Evolutionary conservation across 2,113 vertebrate species (phyloP), one percentile per base, ranked within the genome.

Genomic region (Phaethon lepturus): DNA sequence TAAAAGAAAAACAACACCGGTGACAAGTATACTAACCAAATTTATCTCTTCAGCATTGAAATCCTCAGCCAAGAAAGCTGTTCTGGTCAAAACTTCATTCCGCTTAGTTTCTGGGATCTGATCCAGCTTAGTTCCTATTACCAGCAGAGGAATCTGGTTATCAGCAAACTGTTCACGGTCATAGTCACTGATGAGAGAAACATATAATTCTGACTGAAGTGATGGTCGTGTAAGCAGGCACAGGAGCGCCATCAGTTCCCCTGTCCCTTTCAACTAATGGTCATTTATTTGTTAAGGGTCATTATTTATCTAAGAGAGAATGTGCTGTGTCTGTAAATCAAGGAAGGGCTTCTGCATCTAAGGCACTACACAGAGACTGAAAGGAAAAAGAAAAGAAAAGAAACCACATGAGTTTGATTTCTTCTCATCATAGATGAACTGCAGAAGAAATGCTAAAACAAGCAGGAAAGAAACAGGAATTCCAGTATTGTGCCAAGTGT

Each of bases 11-110:
- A 19, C 29, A 84, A 55, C 64, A 47, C 9, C 19, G 23, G 18
- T 67, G 68, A 71, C 47, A 96, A 58, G 63, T 64, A 95, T 83
- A 97, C 99, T 42, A 83, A 99, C 99, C 89, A 99, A 98, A 98
- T 99, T 99, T 89, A 99, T 99, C 97, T 99, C 99, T 97, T 99
- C 99, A 53, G 99, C 99, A 56, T 99, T 99, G 96, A 99, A 99
- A 98, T 99, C 99, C 95, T 99, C 99, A 78, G 99, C 99, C 81
- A 99, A 96, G 96, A 99, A 99, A 81, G 98, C 99, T 12, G 99
- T 99, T 89, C 99, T 98, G n/a, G 97, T 99, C 95, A 99, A 98
- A 85, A 99, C 99, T 50, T 99, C 99, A 94, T 97, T 99, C 59
- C 99, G 98, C 92, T 99, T 99, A 73, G 96, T 98, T 95, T 99